Evolutionary conservation across 2,888 invertebrate genomes (phyloP).

Genomic region (Metalampra italica): DNA sequence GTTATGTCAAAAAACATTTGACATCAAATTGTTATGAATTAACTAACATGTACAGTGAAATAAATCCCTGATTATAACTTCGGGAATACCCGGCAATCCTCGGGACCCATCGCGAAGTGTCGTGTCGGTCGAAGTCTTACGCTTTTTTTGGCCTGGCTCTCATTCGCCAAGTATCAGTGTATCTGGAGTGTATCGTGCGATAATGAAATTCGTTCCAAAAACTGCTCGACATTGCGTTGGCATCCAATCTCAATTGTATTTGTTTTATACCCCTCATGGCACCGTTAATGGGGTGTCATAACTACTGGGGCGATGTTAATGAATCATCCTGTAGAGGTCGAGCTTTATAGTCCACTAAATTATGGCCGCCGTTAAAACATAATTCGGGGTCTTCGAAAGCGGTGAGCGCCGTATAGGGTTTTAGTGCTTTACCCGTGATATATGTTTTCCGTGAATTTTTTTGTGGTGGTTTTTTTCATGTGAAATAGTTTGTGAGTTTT

Average conservation of each 20-base stretch:
- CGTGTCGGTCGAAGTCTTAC: too few species aligned
- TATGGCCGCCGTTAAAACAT: constrained; percentile 31
- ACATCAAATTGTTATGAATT: too few species aligned
- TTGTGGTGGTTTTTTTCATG: neutral
- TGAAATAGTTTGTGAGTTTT: neutral
- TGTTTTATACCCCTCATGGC: constrained; percentile 14
- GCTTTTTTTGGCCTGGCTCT: too few species aligned
- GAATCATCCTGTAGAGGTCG: constrained; percentile 31
- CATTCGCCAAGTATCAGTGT: too few species aligned
- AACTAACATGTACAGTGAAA: too few species aligned
- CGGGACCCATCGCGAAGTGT: too few species aligned
- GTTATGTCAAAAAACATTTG: too few species aligned
- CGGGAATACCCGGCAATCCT: too few species aligned
- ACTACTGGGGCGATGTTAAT: constrained; percentile 32
- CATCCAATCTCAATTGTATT: constrained; percentile 1
- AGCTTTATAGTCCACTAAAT: constrained; percentile 33
- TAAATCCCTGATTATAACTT: too few species aligned
- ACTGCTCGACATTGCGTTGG: neutral
- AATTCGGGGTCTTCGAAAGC: constrained; percentile 19
- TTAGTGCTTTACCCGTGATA: constrained; percentile 2
- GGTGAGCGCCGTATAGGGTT: constrained; percentile 3
- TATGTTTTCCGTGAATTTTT: neutral
- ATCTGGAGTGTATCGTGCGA: too few species aligned
- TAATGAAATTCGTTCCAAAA: neutral
- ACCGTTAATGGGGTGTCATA: constrained; percentile 32